Evolutionary conservation across 2,113 vertebrate genomes (phyloP), one percentile per base, ranked within the genome.

Genomic region (Dicerorhinus sumatrensis): DNA sequence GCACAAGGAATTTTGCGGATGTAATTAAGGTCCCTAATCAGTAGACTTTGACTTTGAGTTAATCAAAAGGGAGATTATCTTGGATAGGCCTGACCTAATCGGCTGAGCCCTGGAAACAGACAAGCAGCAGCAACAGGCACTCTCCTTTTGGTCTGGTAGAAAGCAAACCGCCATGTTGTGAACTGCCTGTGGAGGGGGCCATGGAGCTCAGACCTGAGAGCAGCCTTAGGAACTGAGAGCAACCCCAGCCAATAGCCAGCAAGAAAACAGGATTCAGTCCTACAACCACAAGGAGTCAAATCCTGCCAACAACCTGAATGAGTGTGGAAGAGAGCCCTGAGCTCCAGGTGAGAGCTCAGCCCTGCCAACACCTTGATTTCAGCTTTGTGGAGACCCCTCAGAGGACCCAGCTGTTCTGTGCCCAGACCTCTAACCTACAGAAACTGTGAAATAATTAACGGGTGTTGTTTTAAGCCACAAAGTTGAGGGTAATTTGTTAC

Each of bases 1-100:
- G 42, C 54, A 92, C 62, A 46, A 62, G 5, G 29, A 46, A 90
- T 62, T 75, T 48, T 95, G 17, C 81, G 62, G 17, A 82, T 76
- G 23, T 70, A 65, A 83, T 85, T 92, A 95, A 89, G 63, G 63
- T 89, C 82, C 56, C 60, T 96, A 31, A 88, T 94, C 95, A 88
- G 31, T 51, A 75, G 65, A 31, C n/a, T 70, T 51, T 70, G 60
- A 36, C n/a, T 95, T 82, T 92, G 39, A 94, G n/a, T 90, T 89
- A 33, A 46, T 94, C 76, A 91, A 93, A 67, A 93, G 73, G 13
- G 27, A 90, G 16, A 62, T n/a, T 69, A n/a, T 89, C 90, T 81
- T 67, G 42, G 25, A 69, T 90, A 85, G 51, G 60, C 21, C 70
- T 91, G 39, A 80, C 13, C 58, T 95, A 80, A 91, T 92, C 85